Base-by-base conservation (phyloP, 2,797 vertebrate species). In the Poecilia picta region DNA sequence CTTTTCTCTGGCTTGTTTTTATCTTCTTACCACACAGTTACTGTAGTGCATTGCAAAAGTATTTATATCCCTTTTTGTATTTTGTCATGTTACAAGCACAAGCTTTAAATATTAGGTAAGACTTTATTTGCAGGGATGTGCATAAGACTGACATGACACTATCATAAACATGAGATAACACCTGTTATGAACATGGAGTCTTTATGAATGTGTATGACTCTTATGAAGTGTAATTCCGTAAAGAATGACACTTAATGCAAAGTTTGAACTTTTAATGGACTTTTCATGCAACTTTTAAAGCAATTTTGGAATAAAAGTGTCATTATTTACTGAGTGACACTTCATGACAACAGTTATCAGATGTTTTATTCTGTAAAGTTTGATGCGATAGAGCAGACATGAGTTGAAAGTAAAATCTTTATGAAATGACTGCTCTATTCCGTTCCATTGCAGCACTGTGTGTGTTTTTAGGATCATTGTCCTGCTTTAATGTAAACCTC, bases 21-120 rank as follows among this genome's bases (percentile, higher is more conserved):
- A 75, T 74, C 68, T 76, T 84, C 12, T 68, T 20, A 59, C 59
- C 64, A 55, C 47, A 47, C 45, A 39, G 46, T 77, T 73, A 70
- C 70, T 80, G 55, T 11, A 68, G 46, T 23, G 10, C 36, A 8
- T 41, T 39, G 36, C 64, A 41, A 25, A 68, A 11, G 36, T 25
- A 39, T 41, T 11, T 41, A 25, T 64, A 5, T 10, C 4, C 8
- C 64, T 39, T 18, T 39, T 46, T 6, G 73, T 33, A 12, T 25
- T 39, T 25, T 41, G 6, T 36, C 2, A 18, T 20, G 16, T 10
- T 33, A 13, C 10, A 57, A 55, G 25, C 25, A 62, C n/a, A 62
- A 64, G 8, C 2, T 36, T 33, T 16, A 36, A n/a, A 36, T 20
- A 64, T 36, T 20, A 31, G 8, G 4, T 36, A 4, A 62, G 31